Evolutionary conservation across 2,113 vertebrate genomes (phyloP).

Genomic region (Bagarius yarrelli): DNA sequence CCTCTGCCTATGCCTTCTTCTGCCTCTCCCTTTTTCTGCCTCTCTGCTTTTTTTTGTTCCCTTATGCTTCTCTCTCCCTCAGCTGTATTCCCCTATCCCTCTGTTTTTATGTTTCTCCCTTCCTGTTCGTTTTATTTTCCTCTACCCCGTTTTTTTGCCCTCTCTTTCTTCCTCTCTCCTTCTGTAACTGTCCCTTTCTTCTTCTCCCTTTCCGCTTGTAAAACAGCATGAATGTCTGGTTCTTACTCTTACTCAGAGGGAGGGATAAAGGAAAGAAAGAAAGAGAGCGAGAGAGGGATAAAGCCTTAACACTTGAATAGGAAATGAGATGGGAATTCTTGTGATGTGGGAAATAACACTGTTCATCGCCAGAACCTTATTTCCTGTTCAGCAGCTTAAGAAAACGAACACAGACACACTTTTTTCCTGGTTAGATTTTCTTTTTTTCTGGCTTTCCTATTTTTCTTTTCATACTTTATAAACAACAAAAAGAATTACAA

Average conservation of each 20-base stretch:
- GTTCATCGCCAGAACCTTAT: neutral
- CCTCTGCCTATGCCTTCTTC: too few species aligned
- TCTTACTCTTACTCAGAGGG: too few species aligned
- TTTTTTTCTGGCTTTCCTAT: neutral
- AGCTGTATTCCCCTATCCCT: neutral
- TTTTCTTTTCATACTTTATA: too few species aligned
- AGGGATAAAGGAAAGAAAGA: too few species aligned
- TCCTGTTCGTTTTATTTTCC: too few species aligned
- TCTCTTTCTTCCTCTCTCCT: neutral
- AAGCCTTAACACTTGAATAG: neutral
- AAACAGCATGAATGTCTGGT: neutral
- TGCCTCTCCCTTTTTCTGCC: neutral
- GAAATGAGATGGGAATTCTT: constrained; percentile 12
- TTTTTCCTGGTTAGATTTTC: neutral
- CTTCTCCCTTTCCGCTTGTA: neutral
- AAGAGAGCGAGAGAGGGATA: neutral
- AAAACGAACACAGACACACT: neutral
- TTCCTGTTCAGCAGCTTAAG: constrained; percentile 7
- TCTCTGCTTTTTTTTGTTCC: too few species aligned
- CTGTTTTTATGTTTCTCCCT: neutral
- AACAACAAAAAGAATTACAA: too few species aligned
- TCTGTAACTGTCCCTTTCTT: neutral
- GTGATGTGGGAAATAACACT: neutral
- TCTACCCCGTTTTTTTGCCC: too few species aligned
- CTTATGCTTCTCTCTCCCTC: neutral